A percentile compares a stretch with the other conserved stretches of the same genome.
phyloP scores from a whole-genome alignment of 1,140 invertebrate genomes.

The Drosophila erecta region DNA sequence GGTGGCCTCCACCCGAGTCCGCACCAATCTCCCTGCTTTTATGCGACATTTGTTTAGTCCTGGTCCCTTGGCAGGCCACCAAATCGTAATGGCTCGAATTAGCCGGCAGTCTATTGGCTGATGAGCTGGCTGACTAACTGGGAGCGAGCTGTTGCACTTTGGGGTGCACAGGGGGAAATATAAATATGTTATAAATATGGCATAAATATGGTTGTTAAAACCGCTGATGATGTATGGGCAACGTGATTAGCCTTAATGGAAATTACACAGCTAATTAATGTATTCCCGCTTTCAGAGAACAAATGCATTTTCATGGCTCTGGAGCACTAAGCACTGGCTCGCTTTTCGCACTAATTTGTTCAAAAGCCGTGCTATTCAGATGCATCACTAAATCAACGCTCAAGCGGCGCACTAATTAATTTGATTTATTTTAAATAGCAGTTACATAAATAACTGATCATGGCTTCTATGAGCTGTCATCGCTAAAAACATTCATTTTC shows the following conservation, averaged over 20 bases:
- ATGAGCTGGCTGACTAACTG: constrained; percentile 12
- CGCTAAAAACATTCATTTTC: not conserved
- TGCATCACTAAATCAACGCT: not conserved
- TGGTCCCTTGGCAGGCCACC: constrained; percentile 59
- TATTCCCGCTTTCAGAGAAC: not conserved
- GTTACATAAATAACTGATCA: not conserved
- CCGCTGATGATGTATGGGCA: not conserved
- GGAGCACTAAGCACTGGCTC: not conserved
- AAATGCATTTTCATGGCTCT: not conserved
- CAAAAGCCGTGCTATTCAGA: not conserved
- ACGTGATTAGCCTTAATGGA: not conserved
- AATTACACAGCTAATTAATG: not conserved
- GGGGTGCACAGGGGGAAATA: no score
- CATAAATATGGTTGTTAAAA: not conserved
- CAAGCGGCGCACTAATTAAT: not conserved
- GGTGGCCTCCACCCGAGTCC: not conserved
- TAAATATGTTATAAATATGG: not conserved
- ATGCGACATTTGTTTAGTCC: constrained; percentile 58
- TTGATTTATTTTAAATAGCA: not conserved
- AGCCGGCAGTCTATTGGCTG: constrained; percentile 32
- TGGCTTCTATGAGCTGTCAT: not conserved
- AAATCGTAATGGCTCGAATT: constrained; percentile 53
- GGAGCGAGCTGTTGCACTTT: not conserved
- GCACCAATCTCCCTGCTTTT: constrained; percentile 32
- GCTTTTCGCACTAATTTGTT: not conserved